phyloP scores from a whole-genome alignment of 2,113 vertebrate species.

The Origma solitaria region DNA sequence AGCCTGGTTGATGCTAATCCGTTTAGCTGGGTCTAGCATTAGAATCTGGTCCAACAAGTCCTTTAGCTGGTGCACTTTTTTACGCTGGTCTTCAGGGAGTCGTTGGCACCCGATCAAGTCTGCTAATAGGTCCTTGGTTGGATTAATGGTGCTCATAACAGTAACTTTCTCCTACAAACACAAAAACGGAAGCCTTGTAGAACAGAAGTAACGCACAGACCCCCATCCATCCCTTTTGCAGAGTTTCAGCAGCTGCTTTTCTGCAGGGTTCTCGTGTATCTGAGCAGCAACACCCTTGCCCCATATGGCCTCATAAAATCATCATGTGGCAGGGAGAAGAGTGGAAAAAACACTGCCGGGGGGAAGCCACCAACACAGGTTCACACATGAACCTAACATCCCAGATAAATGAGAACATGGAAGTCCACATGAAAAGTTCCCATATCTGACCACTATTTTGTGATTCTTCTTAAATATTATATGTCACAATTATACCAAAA shows the following conservation, averaged over 20 bases:
- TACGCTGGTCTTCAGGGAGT: conserved; percentile 97
- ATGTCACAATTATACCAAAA: background rate
- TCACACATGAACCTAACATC: rapidly evolving
- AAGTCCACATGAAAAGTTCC: background rate
- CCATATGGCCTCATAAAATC: background rate
- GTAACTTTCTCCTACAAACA: conserved; percentile 95
- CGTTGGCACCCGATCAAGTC: conserved; percentile 96
- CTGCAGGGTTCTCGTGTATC: rapidly evolving
- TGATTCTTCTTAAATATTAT: background rate
- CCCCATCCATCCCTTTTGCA: background rate
- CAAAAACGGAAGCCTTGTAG: conserved; percentile 55
- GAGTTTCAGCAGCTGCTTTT: background rate
- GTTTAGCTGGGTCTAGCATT: conserved; percentile 98
- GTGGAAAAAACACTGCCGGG: rapidly evolving
- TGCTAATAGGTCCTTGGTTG: conserved; percentile 96
- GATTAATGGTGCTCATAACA: conserved; percentile 99
- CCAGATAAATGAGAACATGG: background rate
- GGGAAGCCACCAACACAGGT: background rate
- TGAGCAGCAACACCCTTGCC: background rate
- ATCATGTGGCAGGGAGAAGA: background rate
- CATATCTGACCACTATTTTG: background rate
- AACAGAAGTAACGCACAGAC: background rate
- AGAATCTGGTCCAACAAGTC: conserved; percentile 97
- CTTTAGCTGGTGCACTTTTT: conserved; percentile 98
- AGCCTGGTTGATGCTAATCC: conserved; percentile 99